Evolutionary conservation across 2,888 invertebrate species (phyloP), one percentile per base, ranked within the genome.

Genomic region (Cetonia aurata): DNA sequence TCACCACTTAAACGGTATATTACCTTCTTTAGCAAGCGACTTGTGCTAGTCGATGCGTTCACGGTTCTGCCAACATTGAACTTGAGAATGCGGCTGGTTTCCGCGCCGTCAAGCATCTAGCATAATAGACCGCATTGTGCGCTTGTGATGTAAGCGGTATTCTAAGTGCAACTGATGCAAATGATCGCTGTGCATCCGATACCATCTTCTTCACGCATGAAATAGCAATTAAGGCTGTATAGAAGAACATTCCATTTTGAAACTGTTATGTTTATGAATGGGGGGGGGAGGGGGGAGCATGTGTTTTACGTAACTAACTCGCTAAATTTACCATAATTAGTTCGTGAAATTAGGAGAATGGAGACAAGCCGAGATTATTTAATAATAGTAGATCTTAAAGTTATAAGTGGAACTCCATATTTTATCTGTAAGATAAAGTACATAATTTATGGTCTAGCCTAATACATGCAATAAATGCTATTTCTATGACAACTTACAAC

Each of bases 61-160:
- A 50, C 33, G 57, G 50, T 65, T 65, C 62, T 65, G 62, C 62
- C 57, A 68, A 68, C 70, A 71, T 67, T 71, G 70, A 71, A 71
- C 70, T 71, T 71, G 67, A 19, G 59, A 67, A 71, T 67, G 67
- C 50, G 48, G 57, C 46, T 50, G 41, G 50, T 65, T 65, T 65
- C 62, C 62, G 62, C 62, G 50, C 50, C 37, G 50, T 65, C 62
- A 31, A 53, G 44, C 62, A 62, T 50, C 52, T 31, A 69, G 60
- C 15, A 46, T 62, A 69, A 55, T 59, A 53, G 44, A 59, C 62
- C 50, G 50, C 42, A 37, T 37, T 65, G 33, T 37, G 62, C 48
- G 60, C 41, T 59, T 60, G 69, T 69, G 69, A 69, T 57, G 53
- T 33, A 69, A 62, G 59, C 41, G 59, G 62, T 37, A 62, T 53